These are phyloP conservation scores for Apostichopus parvimensis DNA, from an alignment of 35 echinoderm and acorn worm species.

Conservation along the genomic window DNA sequence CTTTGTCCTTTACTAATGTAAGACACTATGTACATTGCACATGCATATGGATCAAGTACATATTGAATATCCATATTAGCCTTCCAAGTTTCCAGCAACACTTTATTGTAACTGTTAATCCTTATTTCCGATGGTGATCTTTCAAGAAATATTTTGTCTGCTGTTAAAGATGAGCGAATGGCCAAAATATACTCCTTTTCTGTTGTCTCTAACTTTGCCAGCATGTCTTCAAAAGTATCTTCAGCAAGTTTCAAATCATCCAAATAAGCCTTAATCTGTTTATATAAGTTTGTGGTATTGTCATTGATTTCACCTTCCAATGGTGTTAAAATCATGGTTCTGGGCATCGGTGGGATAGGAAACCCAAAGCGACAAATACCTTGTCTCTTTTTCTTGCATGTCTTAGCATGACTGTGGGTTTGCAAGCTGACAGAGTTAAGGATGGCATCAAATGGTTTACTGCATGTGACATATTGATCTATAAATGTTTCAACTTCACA, in stretches of 20 bases:
- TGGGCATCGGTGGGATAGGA: slow-evolving; percentile 61
- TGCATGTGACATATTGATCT: slow-evolving; percentile 51
- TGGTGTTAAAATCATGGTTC: slow-evolving; percentile 57
- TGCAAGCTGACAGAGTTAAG: slow-evolving; percentile 39
- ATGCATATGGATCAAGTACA: slow-evolving; percentile 74
- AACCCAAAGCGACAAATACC: slow-evolving; percentile 61
- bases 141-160: slow-evolving; percentile 65
- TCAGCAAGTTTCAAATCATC: not conserved
- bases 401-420: slow-evolving; percentile 57
- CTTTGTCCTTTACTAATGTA: no score
- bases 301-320: slow-evolving; percentile 15
- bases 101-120: slow-evolving; percentile 58
- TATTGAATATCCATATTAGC: slow-evolving; percentile 72
- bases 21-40: slow-evolving; percentile 70
- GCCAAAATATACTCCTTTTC: slow-evolving; percentile 54
- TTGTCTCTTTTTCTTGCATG: slow-evolving; percentile 51
- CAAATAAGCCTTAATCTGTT: not conserved
- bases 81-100: slow-evolving; percentile 61
- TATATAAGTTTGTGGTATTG: not conserved
- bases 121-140: slow-evolving; percentile 63
- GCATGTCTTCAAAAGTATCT: slow-evolving; percentile 5
- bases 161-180: slow-evolving; percentile 54
- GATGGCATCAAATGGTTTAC: not conserved
- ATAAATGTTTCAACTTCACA: slow-evolving; percentile 33
- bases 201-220: not conserved